Base-by-base conservation (phyloP, 1,140 invertebrate genomes). In the Meteorus sp. region DNA sequence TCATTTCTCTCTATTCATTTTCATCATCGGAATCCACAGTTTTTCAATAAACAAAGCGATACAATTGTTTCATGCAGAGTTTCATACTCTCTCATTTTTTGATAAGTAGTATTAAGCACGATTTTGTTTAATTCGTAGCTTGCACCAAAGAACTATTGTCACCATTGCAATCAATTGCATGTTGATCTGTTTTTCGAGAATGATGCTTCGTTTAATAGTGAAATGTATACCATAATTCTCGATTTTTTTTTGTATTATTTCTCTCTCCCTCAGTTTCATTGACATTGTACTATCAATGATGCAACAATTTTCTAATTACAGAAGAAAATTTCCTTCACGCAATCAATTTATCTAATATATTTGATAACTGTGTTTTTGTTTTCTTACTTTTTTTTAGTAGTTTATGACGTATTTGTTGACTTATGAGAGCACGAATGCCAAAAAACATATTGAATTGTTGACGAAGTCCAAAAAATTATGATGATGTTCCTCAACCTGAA, bases 111-210 rank as follows among this genome's bases (percentile, higher is more conserved):
- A 51, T 33, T 33, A 51, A 35, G 6, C 13, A 44, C 22, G 25
- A 15, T 9, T 53, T 20, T 20, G 1, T 53, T 19, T 13, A 35
- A 35, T 54, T 25, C 13, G 11, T 53, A 19, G 50, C 57, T 47
- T 60, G 58, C 51, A 60, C 58, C 58, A 60, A 60, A 60, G 58
- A 59, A 48, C 23, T 17, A 29, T 19, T 37, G 51, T 54, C 33
- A n/a, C n/a, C n/a, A n/a, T n/a, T n/a, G n/a, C n/a, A n/a, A n/a
- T n/a, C n/a, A n/a, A n/a, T n/a, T n/a, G n/a, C n/a, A n/a, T n/a
- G n/a, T n/a, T n/a, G n/a, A n/a, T n/a, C n/a, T n/a, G n/a, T n/a
- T n/a, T n/a, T n/a, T n/a, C n/a, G n/a, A n/a, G n/a, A n/a, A 44
- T 44, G 1, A 25, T 25, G 15, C 6, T 25, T 7, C 44, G 23